Percentiles rank a stretch among this genome's conserved stretches.
Conservation (phyloP, 2,888 invertebrate genomes). For the Parapristionchus giblindavisi region DNA sequence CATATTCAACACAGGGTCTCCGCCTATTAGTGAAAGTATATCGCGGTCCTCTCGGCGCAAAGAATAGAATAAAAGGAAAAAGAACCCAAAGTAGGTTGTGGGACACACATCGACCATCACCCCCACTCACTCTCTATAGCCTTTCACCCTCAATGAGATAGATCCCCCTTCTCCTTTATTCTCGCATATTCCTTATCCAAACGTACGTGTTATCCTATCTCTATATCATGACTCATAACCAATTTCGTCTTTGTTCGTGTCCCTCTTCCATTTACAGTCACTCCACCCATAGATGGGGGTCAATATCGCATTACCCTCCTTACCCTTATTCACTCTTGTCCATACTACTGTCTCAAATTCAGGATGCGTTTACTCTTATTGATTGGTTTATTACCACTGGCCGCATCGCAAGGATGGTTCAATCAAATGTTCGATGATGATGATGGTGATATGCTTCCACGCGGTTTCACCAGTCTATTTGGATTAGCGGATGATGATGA, state of each 20-base stretch:
- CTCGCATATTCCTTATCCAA: slow-evolving; percentile 11
- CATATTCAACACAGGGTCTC: too few relatives aligned
- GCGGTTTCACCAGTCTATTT: neutral
- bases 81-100: slow-evolving; percentile 31
- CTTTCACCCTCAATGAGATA: slow-evolving; percentile 26
- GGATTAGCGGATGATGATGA: slow-evolving; percentile 22
- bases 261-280: too few relatives aligned
- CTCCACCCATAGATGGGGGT: too few relatives aligned
- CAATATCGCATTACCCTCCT: neutral
- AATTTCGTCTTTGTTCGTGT: too few relatives aligned
- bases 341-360: too few relatives aligned
- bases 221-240: too few relatives aligned
- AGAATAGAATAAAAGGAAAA: too few relatives aligned
- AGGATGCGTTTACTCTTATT: slow-evolving; percentile 26
- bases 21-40: slow-evolving; percentile 32
- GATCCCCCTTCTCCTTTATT: slow-evolving; percentile 18
- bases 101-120: slow-evolving; percentile 19
- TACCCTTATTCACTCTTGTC: slow-evolving; percentile 4
- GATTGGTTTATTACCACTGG: slow-evolving; percentile 23
- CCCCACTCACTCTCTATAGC: slow-evolving; percentile 18
- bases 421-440: neutral
- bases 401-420: slow-evolving; percentile 3
- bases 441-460: slow-evolving; percentile 4
- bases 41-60: too few relatives aligned
- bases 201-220: neutral